Conservation (phyloP, 1,140 invertebrate genomes). For the Bombus superbus region DNA sequence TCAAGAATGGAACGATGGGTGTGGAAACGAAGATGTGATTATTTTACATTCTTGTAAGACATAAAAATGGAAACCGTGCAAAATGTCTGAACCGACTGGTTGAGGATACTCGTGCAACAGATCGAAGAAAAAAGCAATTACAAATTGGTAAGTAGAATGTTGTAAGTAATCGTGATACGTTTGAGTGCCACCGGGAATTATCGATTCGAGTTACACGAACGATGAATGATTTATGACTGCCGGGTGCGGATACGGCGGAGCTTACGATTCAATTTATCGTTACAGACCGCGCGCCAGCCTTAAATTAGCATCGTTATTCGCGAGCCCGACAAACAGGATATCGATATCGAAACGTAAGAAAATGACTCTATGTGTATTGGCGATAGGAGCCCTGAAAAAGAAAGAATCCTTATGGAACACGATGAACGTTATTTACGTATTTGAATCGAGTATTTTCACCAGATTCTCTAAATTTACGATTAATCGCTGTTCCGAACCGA, state of each 20-base stretch:
- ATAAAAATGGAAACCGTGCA: background rate
- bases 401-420: too few relatives aligned
- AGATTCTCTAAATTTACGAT: too few relatives aligned
- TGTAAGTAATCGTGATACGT: background rate
- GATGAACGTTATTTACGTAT: too few relatives aligned
- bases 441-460: too few relatives aligned
- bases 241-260: background rate
- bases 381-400: too few relatives aligned
- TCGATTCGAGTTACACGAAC: constrained; percentile 31
- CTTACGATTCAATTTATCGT: constrained; percentile 41
- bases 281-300: background rate
- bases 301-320: constrained; percentile 34
- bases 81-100: background rate
- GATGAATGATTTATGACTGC: constrained; percentile 47
- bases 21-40: too few relatives aligned
- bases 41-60: too few relatives aligned
- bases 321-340: background rate
- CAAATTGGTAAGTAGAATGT: background rate
- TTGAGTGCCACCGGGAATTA: constrained; percentile 7
- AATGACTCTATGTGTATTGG: background rate
- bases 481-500: too few relatives aligned
- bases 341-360: background rate
- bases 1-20: too few relatives aligned
- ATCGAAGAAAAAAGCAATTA: background rate
- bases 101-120: background rate